Evolutionary conservation across 2,888 invertebrate genomes (phyloP).

Genomic region (Silvanus unidentatus): DNA sequence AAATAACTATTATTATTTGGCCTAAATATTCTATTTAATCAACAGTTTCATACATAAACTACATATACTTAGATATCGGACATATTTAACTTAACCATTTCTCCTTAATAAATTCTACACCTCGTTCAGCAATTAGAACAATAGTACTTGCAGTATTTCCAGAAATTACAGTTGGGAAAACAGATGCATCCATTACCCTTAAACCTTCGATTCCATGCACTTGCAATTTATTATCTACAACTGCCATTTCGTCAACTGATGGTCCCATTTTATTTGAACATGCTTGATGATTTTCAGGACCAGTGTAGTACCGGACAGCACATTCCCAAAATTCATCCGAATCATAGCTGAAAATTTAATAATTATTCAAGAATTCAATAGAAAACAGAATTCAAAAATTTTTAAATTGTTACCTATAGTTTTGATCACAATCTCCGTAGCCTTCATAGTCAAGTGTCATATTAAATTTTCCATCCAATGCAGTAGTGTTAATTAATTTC

Average conservation of each 20-base stretch:
- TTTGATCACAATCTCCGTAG: slow-evolving; percentile 48
- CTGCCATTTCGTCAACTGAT: slow-evolving; percentile 61
- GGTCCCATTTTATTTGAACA: slow-evolving; percentile 83
- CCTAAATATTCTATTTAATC: too few relatives aligned
- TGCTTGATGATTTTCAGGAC: slow-evolving; percentile 77
- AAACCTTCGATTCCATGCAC: slow-evolving; percentile 59
- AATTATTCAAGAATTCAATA: too few relatives aligned
- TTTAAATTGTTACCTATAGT: slow-evolving; percentile 37
- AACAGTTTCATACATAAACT: too few relatives aligned
- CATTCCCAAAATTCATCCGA: slow-evolving; percentile 73
- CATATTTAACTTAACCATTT: slow-evolving; percentile 35
- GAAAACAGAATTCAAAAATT: too few relatives aligned
- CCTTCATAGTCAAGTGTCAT: slow-evolving; percentile 48
- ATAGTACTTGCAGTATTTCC: slow-evolving; percentile 44
- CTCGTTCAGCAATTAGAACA: slow-evolving; percentile 45
- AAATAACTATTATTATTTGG: too few relatives aligned
- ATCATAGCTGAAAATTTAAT: slow-evolving; percentile 39
- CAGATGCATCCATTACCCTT: slow-evolving; percentile 48
- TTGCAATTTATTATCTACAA: slow-evolving; percentile 63
- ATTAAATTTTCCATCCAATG: slow-evolving; percentile 54
- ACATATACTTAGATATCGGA: too few relatives aligned
- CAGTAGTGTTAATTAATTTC: slow-evolving; percentile 53
- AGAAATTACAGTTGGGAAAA: slow-evolving; percentile 42
- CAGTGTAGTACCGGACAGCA: slow-evolving; percentile 62
- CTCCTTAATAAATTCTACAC: slow-evolving; percentile 40